Evolutionary conservation across 2,797 vertebrate genomes (phyloP), one percentile per base, ranked within the genome.

Genomic region (Coranthus polyacanthus): DNA sequence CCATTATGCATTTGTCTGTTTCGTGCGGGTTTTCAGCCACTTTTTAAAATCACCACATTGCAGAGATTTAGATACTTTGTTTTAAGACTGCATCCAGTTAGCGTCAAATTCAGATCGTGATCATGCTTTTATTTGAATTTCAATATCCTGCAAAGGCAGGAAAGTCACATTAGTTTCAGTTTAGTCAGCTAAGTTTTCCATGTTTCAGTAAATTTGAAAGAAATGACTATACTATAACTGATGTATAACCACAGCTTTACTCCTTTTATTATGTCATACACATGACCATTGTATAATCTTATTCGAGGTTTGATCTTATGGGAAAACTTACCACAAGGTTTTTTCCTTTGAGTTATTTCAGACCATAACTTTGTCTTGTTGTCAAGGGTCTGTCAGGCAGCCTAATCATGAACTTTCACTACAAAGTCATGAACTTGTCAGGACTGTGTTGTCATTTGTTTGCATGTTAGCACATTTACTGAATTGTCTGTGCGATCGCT

Each of bases 391-490:
- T 32, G n/a, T 22, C 6, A 53, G 47, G 3, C 44, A 22, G 6
- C 51, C 62, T 5, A 54, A 34, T 52, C 12, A 37, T 38, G 5
- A 39, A 47, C 11, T 70, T 11, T 59, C 12, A 51, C n/a, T 32
- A 57, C 3, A 67, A 79, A 26, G 38, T 49, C 44, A 24, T 42
- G 58, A 47, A 26, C 43, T 5, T 58, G 17, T 72, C 46, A 21
- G 16, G 26, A 29, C 3, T 12, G 20, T 51, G 64, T 17, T 34
- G 49, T 53, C 47, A 55, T 72, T 20, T 72, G 60, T 80, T 82
- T 68, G 52, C 29, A 32, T 77, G 34, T 69, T 75, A 45, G 50
- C 67, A 46, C 74, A 51, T 44, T 68, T 70, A 58, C 63, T 9
- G 18, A 68, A 47, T 22, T 24, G 81, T 83, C 60, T 65, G 42